Evolutionary conservation across 1,140 invertebrate species (phyloP).

Genomic region (Scaptomyza hsui): DNA sequence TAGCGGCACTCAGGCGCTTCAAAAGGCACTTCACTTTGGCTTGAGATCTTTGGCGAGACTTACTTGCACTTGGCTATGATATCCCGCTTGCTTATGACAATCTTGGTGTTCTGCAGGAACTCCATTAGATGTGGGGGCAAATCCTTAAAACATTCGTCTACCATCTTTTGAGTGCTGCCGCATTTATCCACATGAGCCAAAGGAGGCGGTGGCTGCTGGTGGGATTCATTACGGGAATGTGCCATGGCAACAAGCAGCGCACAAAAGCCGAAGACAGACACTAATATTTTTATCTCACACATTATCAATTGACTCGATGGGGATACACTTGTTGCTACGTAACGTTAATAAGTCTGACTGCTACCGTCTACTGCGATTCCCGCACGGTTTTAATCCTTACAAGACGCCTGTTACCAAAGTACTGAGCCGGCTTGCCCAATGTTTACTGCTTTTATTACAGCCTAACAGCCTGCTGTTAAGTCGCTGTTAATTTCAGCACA

Average conservation of each 20-base stretch:
- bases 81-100: slow-evolving; percentile 72
- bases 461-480: slow-evolving; percentile 45
- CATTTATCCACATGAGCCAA: slow-evolving; percentile 47
- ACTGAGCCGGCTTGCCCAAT: slow-evolving; percentile 34
- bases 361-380: not conserved
- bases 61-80: slow-evolving; percentile 79
- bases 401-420: slow-evolving; percentile 24
- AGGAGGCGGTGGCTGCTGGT: slow-evolving; percentile 13
- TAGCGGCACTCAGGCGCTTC: not conserved
- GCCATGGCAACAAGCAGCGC: slow-evolving; percentile 22
- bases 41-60: slow-evolving; percentile 18
- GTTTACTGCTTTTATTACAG: slow-evolving; percentile 33
- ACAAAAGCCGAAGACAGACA: not conserved
- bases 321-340: slow-evolving; percentile 62
- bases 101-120: slow-evolving; percentile 73
- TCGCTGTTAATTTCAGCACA: slow-evolving; percentile 46
- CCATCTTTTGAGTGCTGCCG: slow-evolving; percentile 74
- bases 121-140: slow-evolving; percentile 78
- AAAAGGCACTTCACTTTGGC: not conserved
- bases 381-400: slow-evolving; percentile 5
- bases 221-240: slow-evolving; percentile 28
- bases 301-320: not conserved
- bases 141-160: slow-evolving; percentile 81
- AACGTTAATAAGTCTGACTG: slow-evolving; percentile 2
- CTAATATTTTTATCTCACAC: slow-evolving; percentile 4